These are phyloP conservation scores for Mizuhopecten yessoensis DNA, from an alignment of 1,140 invertebrate species.

Conservation along the genomic window DNA sequence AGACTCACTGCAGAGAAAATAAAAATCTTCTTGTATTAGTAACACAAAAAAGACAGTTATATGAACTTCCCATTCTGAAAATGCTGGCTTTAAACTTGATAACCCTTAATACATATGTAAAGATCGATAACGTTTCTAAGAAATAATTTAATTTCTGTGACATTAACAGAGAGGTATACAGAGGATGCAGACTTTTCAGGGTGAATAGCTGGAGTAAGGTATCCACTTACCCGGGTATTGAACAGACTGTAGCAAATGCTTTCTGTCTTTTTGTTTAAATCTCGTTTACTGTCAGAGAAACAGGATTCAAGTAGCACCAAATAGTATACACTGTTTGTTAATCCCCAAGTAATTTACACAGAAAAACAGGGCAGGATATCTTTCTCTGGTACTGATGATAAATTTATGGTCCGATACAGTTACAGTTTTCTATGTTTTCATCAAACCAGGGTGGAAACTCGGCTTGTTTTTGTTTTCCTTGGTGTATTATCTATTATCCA, in stretches of 20 bases:
- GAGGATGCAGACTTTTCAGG: not conserved
- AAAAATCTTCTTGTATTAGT: conserved; percentile 48
- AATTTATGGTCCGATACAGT: too few relatives aligned
- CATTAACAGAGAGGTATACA: not conserved
- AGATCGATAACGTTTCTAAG: not conserved
- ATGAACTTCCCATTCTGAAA: not conserved
- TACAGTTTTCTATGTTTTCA: too few relatives aligned
- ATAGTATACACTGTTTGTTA: not conserved
- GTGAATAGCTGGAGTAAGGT: not conserved
- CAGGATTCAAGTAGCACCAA: not conserved
- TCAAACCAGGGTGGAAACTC: too few relatives aligned
- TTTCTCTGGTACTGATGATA: too few relatives aligned
- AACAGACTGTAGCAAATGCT: not conserved
- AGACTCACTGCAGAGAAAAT: conserved; percentile 59
- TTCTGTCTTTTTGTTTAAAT: not conserved
- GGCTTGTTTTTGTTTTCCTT: too few relatives aligned
- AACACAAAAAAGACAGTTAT: not conserved
- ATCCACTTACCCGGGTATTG: not conserved
- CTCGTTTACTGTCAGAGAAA: not conserved
- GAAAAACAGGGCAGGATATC: too few relatives aligned
- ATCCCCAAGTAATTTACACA: too few relatives aligned
- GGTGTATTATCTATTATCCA: too few relatives aligned
- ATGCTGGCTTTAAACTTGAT: not conserved
- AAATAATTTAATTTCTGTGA: not conserved
- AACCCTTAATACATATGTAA: not conserved